phyloP scores from a whole-genome alignment of 2,888 invertebrate genomes.

The Sylvicola cinctus region DNA sequence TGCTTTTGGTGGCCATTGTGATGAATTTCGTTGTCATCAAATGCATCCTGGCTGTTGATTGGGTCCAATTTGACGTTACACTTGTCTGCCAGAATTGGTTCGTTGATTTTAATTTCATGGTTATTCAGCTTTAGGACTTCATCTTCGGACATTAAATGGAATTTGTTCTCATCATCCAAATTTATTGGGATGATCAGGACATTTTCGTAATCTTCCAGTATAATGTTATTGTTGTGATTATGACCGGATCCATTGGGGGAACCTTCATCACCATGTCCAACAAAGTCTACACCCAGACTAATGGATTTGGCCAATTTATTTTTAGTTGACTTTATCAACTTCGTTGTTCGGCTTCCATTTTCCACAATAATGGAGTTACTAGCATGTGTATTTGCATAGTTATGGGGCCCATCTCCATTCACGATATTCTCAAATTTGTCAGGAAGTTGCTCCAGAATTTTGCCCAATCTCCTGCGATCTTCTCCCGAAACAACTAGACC shows the following conservation, averaged over 20 bases:
- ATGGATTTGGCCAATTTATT: slow-evolving; percentile 22
- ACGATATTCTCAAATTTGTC: slow-evolving; percentile 12
- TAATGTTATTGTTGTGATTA: slow-evolving; percentile 13
- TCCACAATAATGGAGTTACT: background rate
- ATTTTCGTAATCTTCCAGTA: slow-evolving; percentile 19
- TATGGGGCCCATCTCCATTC: slow-evolving; percentile 9
- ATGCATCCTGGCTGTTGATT: slow-evolving; percentile 6
- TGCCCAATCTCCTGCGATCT: slow-evolving; percentile 26
- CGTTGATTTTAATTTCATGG: slow-evolving; percentile 19
- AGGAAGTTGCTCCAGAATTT: slow-evolving; percentile 28
- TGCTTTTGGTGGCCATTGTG: slow-evolving; percentile 2
- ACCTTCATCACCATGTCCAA: slow-evolving; percentile 13
- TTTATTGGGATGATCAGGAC: slow-evolving; percentile 53
- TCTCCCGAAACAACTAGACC: slow-evolving; percentile 19
- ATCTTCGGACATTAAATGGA: slow-evolving; percentile 44
- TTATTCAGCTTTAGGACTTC: slow-evolving; percentile 32
- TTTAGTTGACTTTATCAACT: slow-evolving; percentile 22
- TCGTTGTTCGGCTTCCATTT: slow-evolving; percentile 13
- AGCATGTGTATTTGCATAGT: background rate
- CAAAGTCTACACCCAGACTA: slow-evolving; percentile 11
- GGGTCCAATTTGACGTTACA: slow-evolving; percentile 15
- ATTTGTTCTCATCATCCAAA: slow-evolving; percentile 33
- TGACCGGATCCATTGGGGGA: slow-evolving; percentile 15
- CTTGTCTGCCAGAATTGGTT: slow-evolving; percentile 11
- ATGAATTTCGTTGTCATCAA: slow-evolving; percentile 12